Conservation (phyloP, 2,888 invertebrate species). For the Dasypogon diadema region DNA sequence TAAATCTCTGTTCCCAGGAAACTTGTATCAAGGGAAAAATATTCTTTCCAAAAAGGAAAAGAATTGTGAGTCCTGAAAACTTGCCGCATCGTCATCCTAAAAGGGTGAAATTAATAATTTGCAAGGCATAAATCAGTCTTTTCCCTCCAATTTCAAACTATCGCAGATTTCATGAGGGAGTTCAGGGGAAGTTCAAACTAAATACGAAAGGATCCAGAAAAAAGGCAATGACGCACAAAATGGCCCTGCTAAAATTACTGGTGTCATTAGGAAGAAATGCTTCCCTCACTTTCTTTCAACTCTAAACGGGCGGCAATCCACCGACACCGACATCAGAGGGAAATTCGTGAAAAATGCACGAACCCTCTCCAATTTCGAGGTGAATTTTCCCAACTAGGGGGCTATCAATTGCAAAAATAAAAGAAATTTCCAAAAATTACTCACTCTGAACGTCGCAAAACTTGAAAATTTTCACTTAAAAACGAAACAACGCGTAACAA, state of each 20-base stretch:
- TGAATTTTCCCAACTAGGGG: background rate
- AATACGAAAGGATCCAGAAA: no score
- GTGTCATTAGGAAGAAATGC: no score
- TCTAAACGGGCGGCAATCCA: background rate
- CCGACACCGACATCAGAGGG: background rate
- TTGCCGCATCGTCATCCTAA: background rate
- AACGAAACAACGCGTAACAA: slow-evolving; percentile 8
- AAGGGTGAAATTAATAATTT: no score
- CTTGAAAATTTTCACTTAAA: slow-evolving; percentile 19
- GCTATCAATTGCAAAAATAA: background rate
- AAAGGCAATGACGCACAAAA: no score
- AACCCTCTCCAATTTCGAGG: background rate
- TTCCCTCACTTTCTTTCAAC: no score
- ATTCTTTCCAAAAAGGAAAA: no score
- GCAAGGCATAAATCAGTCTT: no score
- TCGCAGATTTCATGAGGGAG: no score
- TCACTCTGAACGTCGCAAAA: background rate
- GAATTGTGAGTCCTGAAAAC: background rate
- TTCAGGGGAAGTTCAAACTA: no score
- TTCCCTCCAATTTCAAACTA: no score
- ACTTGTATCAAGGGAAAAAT: background rate
- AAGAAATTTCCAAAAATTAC: background rate
- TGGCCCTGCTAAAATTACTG: no score
- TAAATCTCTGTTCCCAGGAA: background rate
- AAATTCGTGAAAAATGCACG: background rate